Evolutionary conservation across 2,113 vertebrate genomes (phyloP).

Genomic region (Reinhardtius hippoglossoides): DNA sequence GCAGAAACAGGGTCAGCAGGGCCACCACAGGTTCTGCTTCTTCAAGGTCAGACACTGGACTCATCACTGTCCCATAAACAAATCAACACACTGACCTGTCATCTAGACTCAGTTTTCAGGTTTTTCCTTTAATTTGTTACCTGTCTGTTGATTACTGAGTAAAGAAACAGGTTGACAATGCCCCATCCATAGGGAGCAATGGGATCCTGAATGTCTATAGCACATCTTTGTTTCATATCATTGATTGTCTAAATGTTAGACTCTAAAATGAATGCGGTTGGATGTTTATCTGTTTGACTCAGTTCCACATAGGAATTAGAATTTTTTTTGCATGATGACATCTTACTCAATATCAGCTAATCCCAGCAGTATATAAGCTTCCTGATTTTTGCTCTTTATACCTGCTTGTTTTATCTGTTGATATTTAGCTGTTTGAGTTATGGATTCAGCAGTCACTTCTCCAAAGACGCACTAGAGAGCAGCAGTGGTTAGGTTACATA

Average conservation of each 20-base stretch:
- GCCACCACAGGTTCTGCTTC: slow-evolving; percentile 86
- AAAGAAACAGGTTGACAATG: too few relatives aligned
- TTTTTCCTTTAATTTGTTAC: too few relatives aligned
- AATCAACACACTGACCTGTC: background rate
- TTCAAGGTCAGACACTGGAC: slow-evolving; percentile 86
- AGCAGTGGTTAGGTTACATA: slow-evolving; percentile 42
- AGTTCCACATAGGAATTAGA: background rate
- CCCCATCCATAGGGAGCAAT: too few relatives aligned
- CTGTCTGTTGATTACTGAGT: too few relatives aligned
- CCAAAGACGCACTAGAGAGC: slow-evolving; percentile 65
- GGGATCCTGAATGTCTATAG: background rate
- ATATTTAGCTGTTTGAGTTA: background rate
- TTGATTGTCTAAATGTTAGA: background rate
- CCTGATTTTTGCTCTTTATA: background rate
- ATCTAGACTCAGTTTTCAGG: background rate
- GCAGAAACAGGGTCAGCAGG: slow-evolving; percentile 87
- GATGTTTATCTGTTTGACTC: background rate
- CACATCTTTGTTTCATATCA: background rate
- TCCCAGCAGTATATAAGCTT: background rate
- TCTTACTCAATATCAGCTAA: background rate
- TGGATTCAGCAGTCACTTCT: slow-evolving; percentile 8
- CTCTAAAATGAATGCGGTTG: background rate
- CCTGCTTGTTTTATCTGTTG: background rate
- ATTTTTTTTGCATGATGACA: background rate
- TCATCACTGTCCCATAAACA: too few relatives aligned